These are phyloP conservation scores for Bemisia tabaci DNA, from an alignment of 1,140 invertebrate genomes.

Conservation along the genomic window DNA sequence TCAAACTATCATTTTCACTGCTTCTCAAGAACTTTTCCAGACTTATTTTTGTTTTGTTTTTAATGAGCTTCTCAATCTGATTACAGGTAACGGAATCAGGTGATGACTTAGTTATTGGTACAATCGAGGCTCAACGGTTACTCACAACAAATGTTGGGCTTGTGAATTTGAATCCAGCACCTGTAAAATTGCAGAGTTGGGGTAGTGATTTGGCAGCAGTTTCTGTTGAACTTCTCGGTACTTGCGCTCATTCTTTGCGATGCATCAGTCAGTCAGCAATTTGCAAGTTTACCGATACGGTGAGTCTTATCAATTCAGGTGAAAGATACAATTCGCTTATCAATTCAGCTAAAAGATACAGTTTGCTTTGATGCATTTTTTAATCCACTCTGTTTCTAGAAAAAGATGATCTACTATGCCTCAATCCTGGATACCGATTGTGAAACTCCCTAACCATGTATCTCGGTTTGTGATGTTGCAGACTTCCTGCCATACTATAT, in stretches of 20 bases:
- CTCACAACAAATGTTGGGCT: conserved; percentile 54
- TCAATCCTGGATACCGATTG: no score
- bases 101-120: conserved; percentile 50
- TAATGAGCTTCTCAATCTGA: background rate
- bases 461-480: no score
- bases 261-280: background rate
- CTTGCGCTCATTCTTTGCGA: background rate
- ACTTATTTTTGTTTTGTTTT: no score
- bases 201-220: conserved; percentile 50
- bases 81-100: conserved; percentile 9
- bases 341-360: no score
- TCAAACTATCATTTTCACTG: no score
- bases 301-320: background rate
- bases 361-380: no score
- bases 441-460: no score
- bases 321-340: no score
- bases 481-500: no score
- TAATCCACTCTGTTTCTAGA: no score
- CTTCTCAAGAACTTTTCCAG: no score
- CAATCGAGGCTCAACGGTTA: conserved; percentile 49
- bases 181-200: conserved; percentile 49
- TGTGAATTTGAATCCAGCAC: conserved; percentile 62
- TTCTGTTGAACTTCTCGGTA: conserved; percentile 46
- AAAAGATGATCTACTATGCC: no score
- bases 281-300: background rate